Percentiles rank a stretch among this genome's conserved stretches.
These are phyloP conservation scores for Hipposideros larvatus DNA, from an alignment of 2,797 vertebrate species.

Conservation along the genomic window DNA sequence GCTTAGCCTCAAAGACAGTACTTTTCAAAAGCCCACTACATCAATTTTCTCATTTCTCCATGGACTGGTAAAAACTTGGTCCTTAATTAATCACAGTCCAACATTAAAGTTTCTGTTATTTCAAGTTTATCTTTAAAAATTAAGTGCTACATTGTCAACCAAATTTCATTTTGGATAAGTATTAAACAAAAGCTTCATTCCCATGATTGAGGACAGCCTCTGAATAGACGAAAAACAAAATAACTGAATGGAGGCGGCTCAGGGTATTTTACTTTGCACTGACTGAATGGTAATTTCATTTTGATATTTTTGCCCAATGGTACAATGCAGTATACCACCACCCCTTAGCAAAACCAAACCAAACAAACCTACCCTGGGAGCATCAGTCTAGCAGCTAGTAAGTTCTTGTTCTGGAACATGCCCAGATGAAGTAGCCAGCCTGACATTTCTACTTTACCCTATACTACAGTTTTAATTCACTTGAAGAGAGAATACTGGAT, in stretches of 20 bases:
- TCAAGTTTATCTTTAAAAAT: slow-evolving; percentile 59
- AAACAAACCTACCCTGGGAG: neutral
- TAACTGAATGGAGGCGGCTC: neutral
- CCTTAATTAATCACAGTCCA: slow-evolving; percentile 50
- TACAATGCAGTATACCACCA: neutral
- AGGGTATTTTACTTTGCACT: neutral
- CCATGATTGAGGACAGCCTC: neutral
- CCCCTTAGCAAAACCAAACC: neutral
- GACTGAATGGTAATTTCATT: slow-evolving; percentile 22
- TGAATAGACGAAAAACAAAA: neutral
- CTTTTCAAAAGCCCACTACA: neutral
- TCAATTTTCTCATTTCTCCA: slow-evolving; percentile 56
- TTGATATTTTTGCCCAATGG: neutral
- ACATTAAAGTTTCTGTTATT: slow-evolving; percentile 32
- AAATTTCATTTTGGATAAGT: slow-evolving; percentile 21
- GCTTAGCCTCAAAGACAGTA: neutral
- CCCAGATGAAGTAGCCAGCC: neutral
- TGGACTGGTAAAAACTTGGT: neutral
- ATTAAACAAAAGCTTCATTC: slow-evolving; percentile 43
- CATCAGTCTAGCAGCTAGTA: slow-evolving; percentile 5
- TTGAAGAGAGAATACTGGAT: slow-evolving; percentile 17
- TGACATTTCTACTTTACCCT: slow-evolving; percentile 26
- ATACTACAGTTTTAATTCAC: slow-evolving; percentile 27
- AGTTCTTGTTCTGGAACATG: slow-evolving; percentile 46
- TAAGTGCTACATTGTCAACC: neutral